Evolutionary conservation across 2,113 vertebrate genomes (phyloP), one percentile per base, ranked within the genome.

Genomic region (Suricata suricatta): DNA sequence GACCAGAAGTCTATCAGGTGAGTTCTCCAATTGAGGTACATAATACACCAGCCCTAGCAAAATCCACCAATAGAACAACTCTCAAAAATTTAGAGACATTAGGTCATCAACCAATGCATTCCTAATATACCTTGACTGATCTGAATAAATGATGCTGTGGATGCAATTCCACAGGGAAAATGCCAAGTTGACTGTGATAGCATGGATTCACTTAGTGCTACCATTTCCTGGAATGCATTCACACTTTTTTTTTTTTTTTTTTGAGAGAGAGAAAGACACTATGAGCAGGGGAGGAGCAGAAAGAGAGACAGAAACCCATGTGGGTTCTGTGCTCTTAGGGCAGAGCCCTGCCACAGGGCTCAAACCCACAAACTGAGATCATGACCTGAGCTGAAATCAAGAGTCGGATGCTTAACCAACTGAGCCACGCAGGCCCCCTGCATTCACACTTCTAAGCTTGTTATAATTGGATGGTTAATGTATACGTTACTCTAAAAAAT

Each of bases 61-160:
- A 94, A 66, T 76, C 29, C 33, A 88, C 76, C 85, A 82, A 79
- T 54, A 96, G 60, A 93, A 90, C 54, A 80, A 50, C 44, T 81
- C 27, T 83, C 92, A 80, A 84, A 68, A 71, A 54, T 63, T 69
- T 5, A 85, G 50, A 97, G 85, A 92, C 21, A 94, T 60, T 81
- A 86, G 66, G n/a, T 68, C 81, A 85, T 93, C 68, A 96, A 93
- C 33, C 71, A 96, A 80, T 81, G 88, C 90, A 74, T 52, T 23
- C 33, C 7, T 94, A 85, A 82, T 94, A 33, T 72, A 64, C 19
- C 1, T 38, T 92, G 52, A 77, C 29, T 90, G 44, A 88, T 54
- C 29, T 94, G 27, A 96, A 85, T 85, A 93, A 94, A 57, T 95
- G 41, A 83, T 35, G 5, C 31, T 86, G 14, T 35, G 38, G 50